These are phyloP conservation scores for Leucophenga varia DNA, from an alignment of 1,140 invertebrate genomes.

Conservation along the genomic window DNA sequence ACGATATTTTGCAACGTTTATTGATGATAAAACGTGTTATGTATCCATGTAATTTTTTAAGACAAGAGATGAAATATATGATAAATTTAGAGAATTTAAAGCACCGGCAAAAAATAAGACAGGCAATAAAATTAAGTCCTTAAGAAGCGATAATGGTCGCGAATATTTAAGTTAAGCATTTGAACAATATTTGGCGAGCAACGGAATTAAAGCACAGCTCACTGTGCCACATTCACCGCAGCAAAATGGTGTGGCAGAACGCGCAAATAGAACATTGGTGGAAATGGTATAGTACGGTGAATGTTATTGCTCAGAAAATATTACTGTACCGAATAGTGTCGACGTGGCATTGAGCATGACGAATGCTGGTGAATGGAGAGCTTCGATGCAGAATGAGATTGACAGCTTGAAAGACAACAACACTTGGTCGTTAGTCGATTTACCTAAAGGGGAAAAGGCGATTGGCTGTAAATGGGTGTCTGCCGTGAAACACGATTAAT, in stretches of 20 bases:
- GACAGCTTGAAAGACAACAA: slow-evolving; percentile 6
- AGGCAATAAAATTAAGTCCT: slow-evolving; percentile 25
- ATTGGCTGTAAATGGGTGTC: slow-evolving; percentile 54
- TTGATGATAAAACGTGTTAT: slow-evolving; percentile 37
- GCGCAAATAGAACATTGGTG: slow-evolving; percentile 34
- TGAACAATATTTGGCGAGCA: slow-evolving; percentile 16
- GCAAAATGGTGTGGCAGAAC: slow-evolving; percentile 47
- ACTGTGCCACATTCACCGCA: slow-evolving; percentile 41
- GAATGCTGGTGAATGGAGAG: too few species aligned
- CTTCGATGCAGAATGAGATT: slow-evolving; percentile 17
- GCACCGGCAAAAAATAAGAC: slow-evolving; percentile 35
- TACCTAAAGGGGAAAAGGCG: slow-evolving; percentile 28
- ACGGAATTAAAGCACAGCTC: slow-evolving; percentile 23
- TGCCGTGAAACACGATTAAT: slow-evolving; percentile 37
- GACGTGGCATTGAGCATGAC: too few species aligned
- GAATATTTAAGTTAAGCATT: slow-evolving; percentile 39
- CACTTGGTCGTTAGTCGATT: slow-evolving; percentile 33
- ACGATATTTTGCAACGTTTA: slow-evolving; percentile 43
- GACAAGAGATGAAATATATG: slow-evolving; percentile 35
- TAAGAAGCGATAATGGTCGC: slow-evolving; percentile 37
- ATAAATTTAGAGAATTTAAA: slow-evolving; percentile 36
- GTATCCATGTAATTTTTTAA: slow-evolving; percentile 40
- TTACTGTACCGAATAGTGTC: too few species aligned
- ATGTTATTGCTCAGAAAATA: too few species aligned
- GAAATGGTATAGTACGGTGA: too few species aligned